Conservation (phyloP, 2,888 invertebrate genomes). For the Synanthedon vespiformis region DNA sequence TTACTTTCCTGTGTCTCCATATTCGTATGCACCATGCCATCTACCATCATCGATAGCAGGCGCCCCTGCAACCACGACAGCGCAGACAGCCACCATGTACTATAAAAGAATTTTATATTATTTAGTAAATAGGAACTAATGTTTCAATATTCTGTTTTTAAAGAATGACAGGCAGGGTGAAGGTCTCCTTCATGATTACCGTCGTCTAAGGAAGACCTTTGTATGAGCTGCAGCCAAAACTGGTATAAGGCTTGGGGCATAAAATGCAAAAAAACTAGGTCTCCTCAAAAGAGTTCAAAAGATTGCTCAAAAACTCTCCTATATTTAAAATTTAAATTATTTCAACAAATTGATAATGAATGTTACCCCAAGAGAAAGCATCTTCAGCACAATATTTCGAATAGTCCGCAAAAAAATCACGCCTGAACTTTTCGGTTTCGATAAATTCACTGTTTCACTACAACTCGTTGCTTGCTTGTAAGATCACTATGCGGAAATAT, state of each 20-base stretch:
- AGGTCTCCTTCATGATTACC: too few relatives aligned
- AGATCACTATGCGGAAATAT: conserved; percentile 51
- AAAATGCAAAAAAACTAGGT: too few relatives aligned
- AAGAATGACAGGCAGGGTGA: not conserved
- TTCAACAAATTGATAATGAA: conserved; percentile 6
- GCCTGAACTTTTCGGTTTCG: conserved; percentile 26
- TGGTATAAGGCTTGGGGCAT: too few relatives aligned
- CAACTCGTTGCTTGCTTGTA: conserved; percentile 8
- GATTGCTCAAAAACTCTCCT: too few relatives aligned
- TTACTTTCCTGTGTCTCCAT: conserved; percentile 55
- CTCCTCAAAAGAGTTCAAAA: conserved; percentile 5
- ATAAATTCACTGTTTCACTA: conserved; percentile 38
- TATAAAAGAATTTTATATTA: conserved; percentile 17
- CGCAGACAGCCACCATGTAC: conserved; percentile 43
- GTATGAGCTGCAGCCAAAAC: too few relatives aligned
- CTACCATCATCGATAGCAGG: conserved; percentile 39
- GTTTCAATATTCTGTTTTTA: not conserved
- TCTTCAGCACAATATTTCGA: conserved; percentile 37
- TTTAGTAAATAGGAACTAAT: not conserved
- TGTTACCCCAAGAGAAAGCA: conserved; percentile 44
- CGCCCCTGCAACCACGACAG: conserved; percentile 32
- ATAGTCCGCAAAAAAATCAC: conserved; percentile 12
- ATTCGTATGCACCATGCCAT: conserved; percentile 42
- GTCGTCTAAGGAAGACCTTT: too few relatives aligned
- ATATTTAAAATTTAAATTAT: conserved; percentile 3